Evolutionary conservation across 2,113 vertebrate genomes (phyloP), one percentile per base, ranked within the genome.

Genomic region (Canis aureus): DNA sequence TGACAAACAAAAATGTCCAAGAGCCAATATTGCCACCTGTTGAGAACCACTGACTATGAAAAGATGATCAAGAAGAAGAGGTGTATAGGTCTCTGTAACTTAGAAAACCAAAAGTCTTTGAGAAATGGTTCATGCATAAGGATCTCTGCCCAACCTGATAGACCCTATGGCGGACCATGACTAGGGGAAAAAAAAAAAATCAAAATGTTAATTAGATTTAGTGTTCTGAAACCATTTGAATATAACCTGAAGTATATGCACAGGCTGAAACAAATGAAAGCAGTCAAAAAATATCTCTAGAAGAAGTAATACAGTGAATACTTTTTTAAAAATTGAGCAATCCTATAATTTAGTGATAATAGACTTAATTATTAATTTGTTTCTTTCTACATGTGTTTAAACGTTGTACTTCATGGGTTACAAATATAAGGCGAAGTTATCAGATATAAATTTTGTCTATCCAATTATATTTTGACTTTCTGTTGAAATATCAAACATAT

Each of bases 381-480:
- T 92, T 93, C 85, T 86, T 90, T 64, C 43, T 60, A 60, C 25
- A 66, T 10, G 2, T 84, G 16, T 19, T 90, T 71, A 90, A 92
- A 96, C 91, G 38, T 91, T 93, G 59, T 69, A 43, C n/a, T 79
- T 69, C 51, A 55, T 60, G 38, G 64, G 51, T 84, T 96, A 92
- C 22, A 76, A 69, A 90, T 96, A 64, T 19, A 38, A 78, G 71
- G n/a, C 59, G 20, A 95, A 82, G 13, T 81, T 82, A 96, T 74
- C 15, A 80, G 57, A 64, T 60, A 84, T 29, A 95, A 79, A 86
- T 90, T 96, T 94, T 93, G n/a, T 82, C 81, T 93, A 60, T 74
- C 78, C 62, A 95, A 76, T 91, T 74, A 94, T 96, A 95, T 97
- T 97, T 95, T 96, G 79, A 78, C 66, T 94, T 87, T 73, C 66